phyloP scores from a whole-genome alignment of 2,888 invertebrate species.

The Caenorhabditis drosophilae region DNA sequence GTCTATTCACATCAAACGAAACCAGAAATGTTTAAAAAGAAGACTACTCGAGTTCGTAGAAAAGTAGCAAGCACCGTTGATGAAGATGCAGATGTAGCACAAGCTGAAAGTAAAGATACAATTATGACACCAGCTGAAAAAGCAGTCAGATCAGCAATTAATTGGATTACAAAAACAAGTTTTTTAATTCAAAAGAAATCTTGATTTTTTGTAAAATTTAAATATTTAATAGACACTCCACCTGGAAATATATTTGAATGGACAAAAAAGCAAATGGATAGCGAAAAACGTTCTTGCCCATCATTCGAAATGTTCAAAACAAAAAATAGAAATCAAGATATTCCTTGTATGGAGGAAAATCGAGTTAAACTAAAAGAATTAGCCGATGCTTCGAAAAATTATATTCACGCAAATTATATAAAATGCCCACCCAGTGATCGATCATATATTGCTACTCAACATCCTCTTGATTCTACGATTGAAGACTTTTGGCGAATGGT shows the following conservation, averaged over 20 bases:
- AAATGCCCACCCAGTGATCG: slow-evolving; percentile 11
- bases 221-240: too few relatives aligned
- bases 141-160: neutral
- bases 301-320: too few relatives aligned
- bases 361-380: slow-evolving; percentile 4
- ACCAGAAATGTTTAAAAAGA: too few relatives aligned
- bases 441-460: slow-evolving; percentile 25
- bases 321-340: neutral
- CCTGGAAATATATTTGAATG: too few relatives aligned
- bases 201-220: too few relatives aligned
- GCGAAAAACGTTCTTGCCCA: neutral
- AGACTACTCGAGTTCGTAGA: neutral
- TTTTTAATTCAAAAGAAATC: too few relatives aligned
- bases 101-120: neutral
- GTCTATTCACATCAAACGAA: too few relatives aligned
- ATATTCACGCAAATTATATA: slow-evolving; percentile 16
- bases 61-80: neutral
- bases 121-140: slow-evolving; percentile 2
- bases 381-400: neutral
- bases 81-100: neutral
- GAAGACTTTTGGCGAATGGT: slow-evolving; percentile 39
- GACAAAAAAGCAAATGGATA: neutral
- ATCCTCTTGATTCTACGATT: slow-evolving; percentile 27
- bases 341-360: slow-evolving; percentile 1
- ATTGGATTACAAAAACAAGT: neutral